Base-by-base conservation (phyloP, 2,888 invertebrate species). In the Drosophila rubida region DNA sequence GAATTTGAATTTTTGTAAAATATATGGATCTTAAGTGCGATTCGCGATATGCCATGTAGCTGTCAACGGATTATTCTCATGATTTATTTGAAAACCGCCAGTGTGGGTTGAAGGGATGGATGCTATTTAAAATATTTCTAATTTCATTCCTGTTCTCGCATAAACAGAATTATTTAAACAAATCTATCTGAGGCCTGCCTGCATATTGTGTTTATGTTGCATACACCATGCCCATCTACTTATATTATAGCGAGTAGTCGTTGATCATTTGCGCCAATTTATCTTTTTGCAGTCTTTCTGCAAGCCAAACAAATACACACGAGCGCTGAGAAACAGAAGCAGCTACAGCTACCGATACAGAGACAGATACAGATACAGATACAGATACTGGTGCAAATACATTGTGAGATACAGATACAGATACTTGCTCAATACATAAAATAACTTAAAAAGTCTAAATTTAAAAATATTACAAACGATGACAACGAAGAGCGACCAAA, bases 381-480 rank as follows among this genome's bases (percentile, higher is more conserved):
- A 69, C 63, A 51, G 16, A 23, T 46, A 45, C 23, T 16, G 27
- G 32, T 57, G 39, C 48, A 45, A 58, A 39, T 13, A 69, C 63
- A 42, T 44, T 64, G 50, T 67, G 57, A 69, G 41, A 45, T 37
- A 68, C 65, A 55, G 50, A 13, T 50, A 65, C 50, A 69, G 77
- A 87, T 76, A 70, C 78, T 88, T 81, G 87, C 81, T 72, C 74
- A 78, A 74, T 69, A 87, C 81, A 88, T 76, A 76, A 85, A 85
- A 88, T 87, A 84, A 84, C 86, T 90, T 85, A 82, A 81, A 79
- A 86, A 82, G 80, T 87, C 89, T 89, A 90, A 89, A 78, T 89
- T 89, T 89, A 87, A 88, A 82, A 87, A 80, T 83, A 87, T 89
- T 86, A 90, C 88, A 89, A 87, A 88, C 83, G 82, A 83, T 85